A percentile compares a stretch with the other conserved stretches of the same genome.
Evolutionary conservation across 2,888 invertebrate genomes (phyloP).

Genomic region (Habroteleia sp.): DNA sequence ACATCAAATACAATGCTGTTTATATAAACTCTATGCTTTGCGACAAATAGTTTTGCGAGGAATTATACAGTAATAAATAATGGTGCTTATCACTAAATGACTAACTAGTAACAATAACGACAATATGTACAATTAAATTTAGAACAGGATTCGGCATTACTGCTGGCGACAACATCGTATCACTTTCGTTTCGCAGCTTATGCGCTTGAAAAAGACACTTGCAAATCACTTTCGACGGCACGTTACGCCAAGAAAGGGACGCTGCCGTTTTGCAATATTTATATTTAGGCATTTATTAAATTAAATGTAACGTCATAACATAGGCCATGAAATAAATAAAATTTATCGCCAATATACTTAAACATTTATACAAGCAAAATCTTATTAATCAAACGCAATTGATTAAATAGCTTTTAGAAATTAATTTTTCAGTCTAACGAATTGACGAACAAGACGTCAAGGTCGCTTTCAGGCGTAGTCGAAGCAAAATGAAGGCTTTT

Average conservation of each 20-base stretch:
- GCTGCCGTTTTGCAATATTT: too few relatives aligned
- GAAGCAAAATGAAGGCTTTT: conserved; percentile 40
- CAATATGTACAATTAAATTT: conserved; percentile 54
- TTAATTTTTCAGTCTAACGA: too few relatives aligned
- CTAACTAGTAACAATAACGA: conserved; percentile 51
- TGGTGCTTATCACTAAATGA: conserved; percentile 54
- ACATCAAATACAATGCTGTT: conserved; percentile 26
- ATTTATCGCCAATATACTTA: too few relatives aligned
- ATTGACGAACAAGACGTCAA: not conserved
- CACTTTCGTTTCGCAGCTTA: conserved; percentile 33
- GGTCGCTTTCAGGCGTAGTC: conserved; percentile 26
- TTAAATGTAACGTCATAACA: too few relatives aligned
- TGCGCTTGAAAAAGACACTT: conserved; percentile 40
- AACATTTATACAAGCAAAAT: too few relatives aligned
- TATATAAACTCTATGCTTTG: conserved; percentile 40
- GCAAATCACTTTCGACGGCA: conserved; percentile 37
- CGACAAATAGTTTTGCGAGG: conserved; percentile 36
- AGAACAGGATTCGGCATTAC: conserved; percentile 25
- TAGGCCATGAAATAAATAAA: too few relatives aligned
- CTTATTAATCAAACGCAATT: too few relatives aligned
- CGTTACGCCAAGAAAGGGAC: conserved; percentile 20
- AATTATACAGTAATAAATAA: conserved; percentile 65
- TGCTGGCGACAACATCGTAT: conserved; percentile 22
- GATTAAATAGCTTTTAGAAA: too few relatives aligned
- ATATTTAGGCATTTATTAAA: too few relatives aligned